Percentiles rank a stretch among this genome's conserved stretches.
These are phyloP conservation scores for Phrynosoma blainvillii DNA, from an alignment of 2,113 vertebrate genomes.

Conservation along the genomic window DNA sequence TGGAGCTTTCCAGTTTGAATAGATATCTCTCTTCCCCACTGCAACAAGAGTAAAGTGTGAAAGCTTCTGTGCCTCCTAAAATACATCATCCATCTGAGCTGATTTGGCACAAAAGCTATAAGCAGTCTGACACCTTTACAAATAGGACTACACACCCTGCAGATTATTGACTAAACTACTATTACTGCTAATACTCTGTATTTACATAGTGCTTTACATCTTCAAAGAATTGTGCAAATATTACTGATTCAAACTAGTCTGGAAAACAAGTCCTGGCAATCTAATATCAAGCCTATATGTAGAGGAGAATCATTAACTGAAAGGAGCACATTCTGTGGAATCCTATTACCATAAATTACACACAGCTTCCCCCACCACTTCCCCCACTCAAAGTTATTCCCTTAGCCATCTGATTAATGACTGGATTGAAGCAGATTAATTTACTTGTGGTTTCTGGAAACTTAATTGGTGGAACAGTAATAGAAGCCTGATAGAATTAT, in stretches of 20 bases:
- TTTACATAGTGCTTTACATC: slow-evolving; percentile 56
- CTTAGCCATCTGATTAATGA: slow-evolving; percentile 68
- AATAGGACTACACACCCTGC: slow-evolving; percentile 13
- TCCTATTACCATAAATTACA: slow-evolving; percentile 76
- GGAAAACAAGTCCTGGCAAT: slow-evolving; percentile 58
- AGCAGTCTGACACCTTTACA: slow-evolving; percentile 29
- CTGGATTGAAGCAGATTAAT: slow-evolving; percentile 66
- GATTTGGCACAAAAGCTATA: neutral
- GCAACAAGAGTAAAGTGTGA: neutral
- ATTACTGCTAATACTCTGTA: slow-evolving; percentile 40
- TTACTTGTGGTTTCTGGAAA: slow-evolving; percentile 72
- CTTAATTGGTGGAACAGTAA: slow-evolving; percentile 69
- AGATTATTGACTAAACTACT: slow-evolving; percentile 38
- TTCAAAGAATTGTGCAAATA: slow-evolving; percentile 65
- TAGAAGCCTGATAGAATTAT: slow-evolving; percentile 69
- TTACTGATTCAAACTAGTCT: slow-evolving; percentile 66
- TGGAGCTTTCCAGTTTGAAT: neutral
- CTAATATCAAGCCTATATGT: slow-evolving; percentile 42
- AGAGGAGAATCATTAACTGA: slow-evolving; percentile 64
- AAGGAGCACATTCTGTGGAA: slow-evolving; percentile 65
- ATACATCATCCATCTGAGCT: neutral
- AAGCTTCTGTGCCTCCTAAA: neutral
- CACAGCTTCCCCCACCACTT: slow-evolving; percentile 38
- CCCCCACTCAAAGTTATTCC: slow-evolving; percentile 59
- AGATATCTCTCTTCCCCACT: neutral